Conservation (phyloP, 2,113 vertebrate species). For the Regulus satrapa region DNA sequence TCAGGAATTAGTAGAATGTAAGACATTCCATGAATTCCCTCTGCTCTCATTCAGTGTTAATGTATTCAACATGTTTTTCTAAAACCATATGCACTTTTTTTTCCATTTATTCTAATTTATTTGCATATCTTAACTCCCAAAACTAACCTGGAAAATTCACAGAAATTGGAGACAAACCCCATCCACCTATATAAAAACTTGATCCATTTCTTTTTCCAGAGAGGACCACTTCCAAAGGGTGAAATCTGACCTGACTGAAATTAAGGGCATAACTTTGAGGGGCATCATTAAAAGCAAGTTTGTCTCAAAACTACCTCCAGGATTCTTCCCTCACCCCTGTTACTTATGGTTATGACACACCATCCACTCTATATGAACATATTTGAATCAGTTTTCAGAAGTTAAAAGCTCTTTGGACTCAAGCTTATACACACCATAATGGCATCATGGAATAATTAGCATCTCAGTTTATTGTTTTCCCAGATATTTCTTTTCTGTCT, state of each 20-base stretch:
- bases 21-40: constrained; percentile 49
- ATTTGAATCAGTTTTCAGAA: background rate
- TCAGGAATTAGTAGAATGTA: constrained; percentile 61
- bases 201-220: background rate
- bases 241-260: background rate
- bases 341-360: background rate
- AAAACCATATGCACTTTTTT: background rate
- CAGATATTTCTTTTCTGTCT: background rate
- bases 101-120: constrained; percentile 39
- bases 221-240: background rate
- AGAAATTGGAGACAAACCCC: background rate
- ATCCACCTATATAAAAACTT: background rate
- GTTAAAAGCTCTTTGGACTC: background rate
- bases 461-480: fast-evolving
- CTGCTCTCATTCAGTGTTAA: constrained; percentile 40
- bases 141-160: background rate
- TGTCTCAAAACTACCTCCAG: background rate
- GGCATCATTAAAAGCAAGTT: background rate
- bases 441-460: background rate
- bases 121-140: constrained; percentile 38
- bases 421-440: background rate
- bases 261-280: background rate
- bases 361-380: background rate
- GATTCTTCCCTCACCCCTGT: background rate
- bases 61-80: constrained; percentile 44